Evolutionary conservation across 2,888 invertebrate genomes (phyloP), one percentile per base, ranked within the genome.

Genomic region (Agriopis aurantiaria): DNA sequence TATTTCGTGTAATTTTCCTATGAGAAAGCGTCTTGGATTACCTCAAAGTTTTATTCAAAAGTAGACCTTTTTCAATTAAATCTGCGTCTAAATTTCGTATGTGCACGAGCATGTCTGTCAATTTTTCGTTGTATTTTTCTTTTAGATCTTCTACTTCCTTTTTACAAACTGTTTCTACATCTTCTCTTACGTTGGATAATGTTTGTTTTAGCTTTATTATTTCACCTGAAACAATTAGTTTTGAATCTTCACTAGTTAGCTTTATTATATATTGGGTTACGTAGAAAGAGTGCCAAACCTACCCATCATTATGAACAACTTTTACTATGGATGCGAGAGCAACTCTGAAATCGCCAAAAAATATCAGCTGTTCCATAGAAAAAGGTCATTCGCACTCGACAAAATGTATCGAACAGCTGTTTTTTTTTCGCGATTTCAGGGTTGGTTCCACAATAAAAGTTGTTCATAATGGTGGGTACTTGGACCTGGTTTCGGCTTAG

Each of bases 61-160:
- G 81, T 9, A 93, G 82, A 41, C 92, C 92, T 78, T 96, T 96
- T 69, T 95, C 93, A 23, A 95, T 93, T 48, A 96, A 81, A 77
- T 96, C 95, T 0, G 94, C 83, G 77, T 96, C 95, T 14, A 95
- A 79, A 74, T 93, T 93, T 76, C 94, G 94, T 11, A 96, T 94
- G 74, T 96, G 95, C 10, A 90, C 81, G 14, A 95, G 79, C 89
- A 96, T 94, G 59, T 95, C 95, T 58, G 95, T 89, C 12, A 95
- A 85, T 82, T 96, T 96, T 61, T 95, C 95, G 43, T 95, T 95
- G 76, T 95, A 96, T 73, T 94, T 95, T 4, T 95, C 91, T 81
- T 94, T 96, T 0, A 96, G 85, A 62, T 91, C 91, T 7, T 92
- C 92, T 60, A 96, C 88, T 84, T 97, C 96, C n/a, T 82, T 89